These are phyloP conservation scores for Chascanopsetta lugubris DNA, from an alignment of 2,113 vertebrate genomes.

Conservation along the genomic window DNA sequence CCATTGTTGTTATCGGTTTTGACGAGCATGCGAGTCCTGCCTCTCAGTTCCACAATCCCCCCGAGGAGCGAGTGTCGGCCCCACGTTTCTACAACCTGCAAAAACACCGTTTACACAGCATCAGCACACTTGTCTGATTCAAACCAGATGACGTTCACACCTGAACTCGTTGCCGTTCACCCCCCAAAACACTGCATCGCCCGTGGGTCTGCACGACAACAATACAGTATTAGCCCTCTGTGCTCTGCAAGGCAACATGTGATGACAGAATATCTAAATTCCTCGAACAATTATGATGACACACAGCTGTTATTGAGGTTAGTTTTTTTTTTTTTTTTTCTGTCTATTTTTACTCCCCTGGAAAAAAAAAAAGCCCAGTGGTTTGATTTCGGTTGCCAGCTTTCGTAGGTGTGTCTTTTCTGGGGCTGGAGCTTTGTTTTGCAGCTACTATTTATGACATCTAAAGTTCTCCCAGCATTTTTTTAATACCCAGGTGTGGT, in stretches of 20 bases:
- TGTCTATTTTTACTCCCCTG: conserved; percentile 38
- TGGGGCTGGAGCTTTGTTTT: conserved; percentile 54
- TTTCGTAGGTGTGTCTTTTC: conserved; percentile 31
- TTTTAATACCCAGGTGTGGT: conserved; percentile 55
- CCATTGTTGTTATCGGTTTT: conserved; percentile 1
- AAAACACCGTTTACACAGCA: conserved; percentile 27
- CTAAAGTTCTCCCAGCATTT: conserved; percentile 42
- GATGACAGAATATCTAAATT: conserved; percentile 58
- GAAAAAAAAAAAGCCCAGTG: conserved; percentile 26
- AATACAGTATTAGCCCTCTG: conserved; percentile 7
- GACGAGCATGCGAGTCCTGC: background rate
- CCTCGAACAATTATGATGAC: conserved; percentile 53
- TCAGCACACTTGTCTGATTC: conserved; percentile 16
- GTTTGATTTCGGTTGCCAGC: conserved; percentile 34
- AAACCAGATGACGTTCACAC: conserved; percentile 27
- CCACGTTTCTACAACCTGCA: conserved; percentile 22
- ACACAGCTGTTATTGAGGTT: conserved; percentile 50
- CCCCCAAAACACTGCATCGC: conserved; percentile 30
- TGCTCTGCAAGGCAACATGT: conserved; percentile 3
- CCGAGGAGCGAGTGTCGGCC: conserved; percentile 2
- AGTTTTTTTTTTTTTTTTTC: conserved; percentile 60
- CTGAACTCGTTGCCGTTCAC: conserved; percentile 21
- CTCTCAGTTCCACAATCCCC: conserved; percentile 2
- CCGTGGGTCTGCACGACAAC: conserved; percentile 15
- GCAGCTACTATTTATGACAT: conserved; percentile 55